Evolutionary conservation across 2,113 vertebrate species (phyloP).

Genomic region (Coptodon rendalli): DNA sequence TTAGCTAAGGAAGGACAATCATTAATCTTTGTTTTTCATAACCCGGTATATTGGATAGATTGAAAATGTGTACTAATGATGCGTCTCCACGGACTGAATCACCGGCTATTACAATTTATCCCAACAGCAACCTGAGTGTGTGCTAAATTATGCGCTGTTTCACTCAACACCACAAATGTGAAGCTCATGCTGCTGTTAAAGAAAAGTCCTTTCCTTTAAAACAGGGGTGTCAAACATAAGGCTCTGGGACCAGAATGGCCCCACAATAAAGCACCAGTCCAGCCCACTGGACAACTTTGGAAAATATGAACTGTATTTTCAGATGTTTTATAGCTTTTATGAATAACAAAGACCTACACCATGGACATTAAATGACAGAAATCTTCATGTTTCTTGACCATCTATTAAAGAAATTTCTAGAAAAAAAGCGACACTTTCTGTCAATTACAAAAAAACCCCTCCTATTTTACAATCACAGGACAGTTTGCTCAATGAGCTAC

Average conservation of each 20-base stretch:
- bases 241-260: not conserved
- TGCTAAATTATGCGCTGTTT: not conserved
- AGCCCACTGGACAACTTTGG: not conserved
- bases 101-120: not conserved
- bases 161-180: not conserved
- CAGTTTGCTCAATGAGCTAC: not conserved
- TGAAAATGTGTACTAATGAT: not conserved
- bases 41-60: not conserved
- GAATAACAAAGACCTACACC: not conserved
- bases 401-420: not conserved
- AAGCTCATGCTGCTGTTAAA: not conserved
- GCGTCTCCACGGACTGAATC: not conserved
- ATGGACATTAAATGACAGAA: not conserved
- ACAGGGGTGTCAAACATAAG: not conserved
- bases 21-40: not conserved
- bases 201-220: not conserved
- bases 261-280: not conserved
- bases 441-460: not conserved
- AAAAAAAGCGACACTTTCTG: rapidly evolving
- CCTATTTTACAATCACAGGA: not conserved
- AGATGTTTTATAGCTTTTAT: not conserved
- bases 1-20: not conserved
- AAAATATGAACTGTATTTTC: not conserved
- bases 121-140: not conserved
- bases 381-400: not conserved